Evolutionary conservation across 2,888 invertebrate species (phyloP).

Genomic region (Philhelius pedissequus): DNA sequence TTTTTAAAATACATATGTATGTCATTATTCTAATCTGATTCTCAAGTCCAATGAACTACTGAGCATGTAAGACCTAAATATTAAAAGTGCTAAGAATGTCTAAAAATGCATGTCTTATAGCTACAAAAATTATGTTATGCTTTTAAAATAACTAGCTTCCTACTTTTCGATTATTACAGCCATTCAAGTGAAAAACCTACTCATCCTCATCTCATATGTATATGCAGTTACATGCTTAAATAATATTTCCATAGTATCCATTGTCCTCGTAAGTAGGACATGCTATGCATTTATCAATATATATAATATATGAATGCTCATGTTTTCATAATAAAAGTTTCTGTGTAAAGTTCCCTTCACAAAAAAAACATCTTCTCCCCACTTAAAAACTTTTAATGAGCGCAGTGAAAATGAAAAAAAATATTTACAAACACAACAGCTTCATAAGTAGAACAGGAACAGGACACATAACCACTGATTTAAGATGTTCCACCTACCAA

Average conservation of each 20-base stretch:
- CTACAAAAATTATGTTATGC: not conserved
- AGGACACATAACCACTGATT: conserved; percentile 38
- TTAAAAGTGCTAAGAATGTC: not conserved
- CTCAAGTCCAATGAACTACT: not conserved
- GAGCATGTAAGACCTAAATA: not conserved
- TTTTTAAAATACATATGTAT: no score
- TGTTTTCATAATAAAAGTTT: conserved; percentile 55
- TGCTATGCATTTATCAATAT: conserved; percentile 43
- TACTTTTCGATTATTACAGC: conserved; percentile 1
- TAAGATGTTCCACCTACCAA: conserved; percentile 15
- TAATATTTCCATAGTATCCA: conserved; percentile 9
- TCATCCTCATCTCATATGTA: not conserved
- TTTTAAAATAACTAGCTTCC: not conserved
- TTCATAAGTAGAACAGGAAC: conserved; percentile 43
- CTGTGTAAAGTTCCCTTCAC: conserved; percentile 22
- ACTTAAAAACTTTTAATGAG: conserved; percentile 63
- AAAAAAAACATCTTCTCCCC: conserved; percentile 29
- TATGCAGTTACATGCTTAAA: not conserved
- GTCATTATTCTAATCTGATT: not conserved
- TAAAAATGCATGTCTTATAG: not conserved
- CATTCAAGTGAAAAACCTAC: conserved; percentile 27
- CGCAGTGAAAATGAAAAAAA: conserved; percentile 38
- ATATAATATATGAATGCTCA: conserved; percentile 32
- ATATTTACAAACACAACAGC: conserved; percentile 29
- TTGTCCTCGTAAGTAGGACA: conserved; percentile 51